Evolutionary conservation across 92 coral and sea anemone genomes (phyloP), one percentile per base, ranked within the genome.

Genomic region (Umimayanthus kanabou): DNA sequence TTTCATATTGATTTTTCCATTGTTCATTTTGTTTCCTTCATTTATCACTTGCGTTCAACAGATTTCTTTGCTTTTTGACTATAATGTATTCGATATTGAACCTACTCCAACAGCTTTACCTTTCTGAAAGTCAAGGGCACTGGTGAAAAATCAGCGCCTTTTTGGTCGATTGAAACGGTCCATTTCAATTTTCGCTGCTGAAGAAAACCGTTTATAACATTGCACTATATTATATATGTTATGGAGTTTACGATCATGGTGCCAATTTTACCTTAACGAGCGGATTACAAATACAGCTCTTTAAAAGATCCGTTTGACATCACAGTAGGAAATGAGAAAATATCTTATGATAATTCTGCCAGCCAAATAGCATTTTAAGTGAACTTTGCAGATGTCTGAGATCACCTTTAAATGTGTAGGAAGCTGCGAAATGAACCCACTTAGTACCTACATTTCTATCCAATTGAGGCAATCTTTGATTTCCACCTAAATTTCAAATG

Each of bases 351-450:
- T 61, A 26, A 39, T 81, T 83, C 74, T 47, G n/a, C 49, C 70
- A 39, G 74, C 39, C 76, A 65, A 33, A 47, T 26, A 47, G 40
- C 33, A 26, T 76, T 29, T 16, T 10, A 74, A 30, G 47, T 43
- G 39, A 77, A 77, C 61, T 77, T 43, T 77, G 80, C 29, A 73
- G 77, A 73, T 33, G 77, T 73, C 40, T 30, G 22, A 75, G 45
- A 39, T 75, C 79, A 75, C 79, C 25, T 75, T 43, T 75, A 73
- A 73, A 75, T 75, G 79, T 75, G 50, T 39, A 75, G 79, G 79
- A 75, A 75, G 49, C 49, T 39, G 9, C 18, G 20, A 39, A 22
- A 14, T 29, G 43, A 73, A 73, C 33, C 77, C 33, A 28, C 77
- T 73, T 28, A 53, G 58, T 53, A 53, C 58, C 58, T 13, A 53